Conservation (phyloP, 2,113 vertebrate species). For the Phasianus colchicus region DNA sequence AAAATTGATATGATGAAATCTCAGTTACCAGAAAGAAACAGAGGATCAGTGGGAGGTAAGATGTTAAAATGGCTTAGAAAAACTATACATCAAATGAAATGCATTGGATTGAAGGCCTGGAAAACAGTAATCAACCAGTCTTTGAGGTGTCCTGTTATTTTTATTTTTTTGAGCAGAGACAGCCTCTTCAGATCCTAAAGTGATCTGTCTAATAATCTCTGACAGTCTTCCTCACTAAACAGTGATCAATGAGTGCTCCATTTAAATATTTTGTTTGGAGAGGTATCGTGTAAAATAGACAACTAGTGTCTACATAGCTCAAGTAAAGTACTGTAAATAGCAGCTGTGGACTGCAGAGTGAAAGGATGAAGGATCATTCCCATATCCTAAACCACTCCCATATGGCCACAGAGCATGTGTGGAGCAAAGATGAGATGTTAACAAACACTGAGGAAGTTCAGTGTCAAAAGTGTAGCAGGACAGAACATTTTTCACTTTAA, state of each 20-base stretch:
- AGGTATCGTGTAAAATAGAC: background rate
- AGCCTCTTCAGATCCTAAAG: background rate
- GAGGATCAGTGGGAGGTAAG: background rate
- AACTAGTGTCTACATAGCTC: background rate
- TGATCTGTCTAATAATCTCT: background rate
- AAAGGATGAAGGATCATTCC: background rate
- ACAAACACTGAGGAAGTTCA: background rate
- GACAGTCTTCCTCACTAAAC: background rate
- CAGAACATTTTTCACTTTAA: background rate
- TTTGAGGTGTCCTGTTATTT: background rate
- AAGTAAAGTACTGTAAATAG: background rate
- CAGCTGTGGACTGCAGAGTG: background rate
- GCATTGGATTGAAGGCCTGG: background rate
- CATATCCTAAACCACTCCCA: background rate
- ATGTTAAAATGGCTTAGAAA: background rate
- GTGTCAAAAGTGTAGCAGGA: background rate
- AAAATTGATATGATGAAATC: background rate
- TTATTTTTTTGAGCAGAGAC: background rate
- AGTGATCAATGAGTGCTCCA: background rate
- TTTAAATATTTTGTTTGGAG: background rate
- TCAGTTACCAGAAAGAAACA: background rate
- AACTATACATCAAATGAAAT: background rate
- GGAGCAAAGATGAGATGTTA: background rate
- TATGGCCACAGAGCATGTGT: background rate
- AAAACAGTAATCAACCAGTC: background rate